Evolutionary conservation across 2,113 vertebrate species (phyloP).

Genomic region (Syngnathus typhle): DNA sequence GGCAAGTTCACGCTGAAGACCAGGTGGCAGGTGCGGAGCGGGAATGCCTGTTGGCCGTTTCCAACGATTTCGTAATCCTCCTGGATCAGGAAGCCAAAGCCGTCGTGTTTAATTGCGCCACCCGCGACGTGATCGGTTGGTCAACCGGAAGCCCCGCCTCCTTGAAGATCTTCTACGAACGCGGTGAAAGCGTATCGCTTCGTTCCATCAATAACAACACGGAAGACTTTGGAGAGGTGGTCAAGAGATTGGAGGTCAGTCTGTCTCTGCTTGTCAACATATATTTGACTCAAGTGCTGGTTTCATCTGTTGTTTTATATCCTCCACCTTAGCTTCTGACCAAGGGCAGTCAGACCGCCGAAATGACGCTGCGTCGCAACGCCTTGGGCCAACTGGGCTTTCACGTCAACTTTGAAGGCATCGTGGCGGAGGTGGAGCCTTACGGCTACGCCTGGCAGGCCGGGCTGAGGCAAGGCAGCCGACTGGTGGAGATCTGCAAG

Average conservation of each 20-base stretch:
- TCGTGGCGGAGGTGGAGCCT: slow-evolving; percentile 91
- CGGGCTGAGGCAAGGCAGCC: slow-evolving; percentile 88
- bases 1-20: slow-evolving; percentile 86
- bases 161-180: slow-evolving; percentile 92
- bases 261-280: slow-evolving; percentile 22
- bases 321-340: slow-evolving; percentile 76
- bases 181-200: slow-evolving; percentile 87
- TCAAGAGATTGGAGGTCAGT: slow-evolving; percentile 90
- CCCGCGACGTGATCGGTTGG: slow-evolving; percentile 92
- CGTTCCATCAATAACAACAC: slow-evolving; percentile 84
- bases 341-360: slow-evolving; percentile 88
- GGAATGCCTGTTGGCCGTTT: slow-evolving; percentile 85
- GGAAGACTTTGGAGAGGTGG: slow-evolving; percentile 91
- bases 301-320: not conserved
- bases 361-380: slow-evolving; percentile 91
- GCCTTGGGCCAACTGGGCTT: slow-evolving; percentile 93
- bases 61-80: slow-evolving; percentile 87
- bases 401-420: slow-evolving; percentile 95
- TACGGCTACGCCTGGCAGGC: slow-evolving; percentile 95
- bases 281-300: not conserved
- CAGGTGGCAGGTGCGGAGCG: slow-evolving; percentile 85
- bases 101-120: slow-evolving; percentile 90
- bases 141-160: slow-evolving; percentile 82
- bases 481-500: slow-evolving; percentile 94
- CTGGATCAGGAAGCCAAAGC: slow-evolving; percentile 87